Conservation (phyloP, 2,888 invertebrate genomes). For the Isoperla grammatica region DNA sequence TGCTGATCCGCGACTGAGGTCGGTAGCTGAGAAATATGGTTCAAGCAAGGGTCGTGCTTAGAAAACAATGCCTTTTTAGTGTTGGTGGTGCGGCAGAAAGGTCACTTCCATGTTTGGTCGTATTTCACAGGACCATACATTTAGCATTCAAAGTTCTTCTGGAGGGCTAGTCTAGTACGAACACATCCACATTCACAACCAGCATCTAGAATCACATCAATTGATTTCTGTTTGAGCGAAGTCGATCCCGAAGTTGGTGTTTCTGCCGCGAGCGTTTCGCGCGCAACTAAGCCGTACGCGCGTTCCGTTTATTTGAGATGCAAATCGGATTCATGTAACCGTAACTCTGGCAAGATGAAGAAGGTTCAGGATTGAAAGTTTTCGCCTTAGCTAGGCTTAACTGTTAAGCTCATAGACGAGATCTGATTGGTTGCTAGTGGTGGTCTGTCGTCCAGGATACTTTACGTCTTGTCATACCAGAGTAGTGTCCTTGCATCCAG, state of each 20-base stretch:
- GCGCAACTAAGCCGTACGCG: neutral
- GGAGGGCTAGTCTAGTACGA: too few relatives aligned
- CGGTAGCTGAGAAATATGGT: constrained; percentile 11
- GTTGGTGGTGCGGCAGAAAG: constrained; percentile 1
- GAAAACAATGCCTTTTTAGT: constrained; percentile 7
- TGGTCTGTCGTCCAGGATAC: too few relatives aligned
- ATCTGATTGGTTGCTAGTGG: too few relatives aligned
- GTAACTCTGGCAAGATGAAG: neutral
- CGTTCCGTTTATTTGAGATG: neutral
- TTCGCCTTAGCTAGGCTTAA: too few relatives aligned
- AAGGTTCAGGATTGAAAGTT: too few relatives aligned
- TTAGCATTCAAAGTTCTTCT: neutral
- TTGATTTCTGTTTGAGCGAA: neutral
- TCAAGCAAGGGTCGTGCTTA: constrained; percentile 15
- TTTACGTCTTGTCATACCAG: too few relatives aligned
- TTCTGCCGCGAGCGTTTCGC: neutral
- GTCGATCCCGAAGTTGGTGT: neutral
- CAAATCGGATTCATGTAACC: neutral
- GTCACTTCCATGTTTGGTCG: constrained; percentile 13
- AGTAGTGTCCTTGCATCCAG: too few relatives aligned
- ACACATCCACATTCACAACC: neutral
- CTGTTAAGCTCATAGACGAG: too few relatives aligned
- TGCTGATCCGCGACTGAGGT: neutral
- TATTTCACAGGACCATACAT: neutral
- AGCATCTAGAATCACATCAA: neutral